These are phyloP conservation scores for Halichoerus grypus DNA, from an alignment of 2,113 vertebrate genomes.

Conservation along the genomic window DNA sequence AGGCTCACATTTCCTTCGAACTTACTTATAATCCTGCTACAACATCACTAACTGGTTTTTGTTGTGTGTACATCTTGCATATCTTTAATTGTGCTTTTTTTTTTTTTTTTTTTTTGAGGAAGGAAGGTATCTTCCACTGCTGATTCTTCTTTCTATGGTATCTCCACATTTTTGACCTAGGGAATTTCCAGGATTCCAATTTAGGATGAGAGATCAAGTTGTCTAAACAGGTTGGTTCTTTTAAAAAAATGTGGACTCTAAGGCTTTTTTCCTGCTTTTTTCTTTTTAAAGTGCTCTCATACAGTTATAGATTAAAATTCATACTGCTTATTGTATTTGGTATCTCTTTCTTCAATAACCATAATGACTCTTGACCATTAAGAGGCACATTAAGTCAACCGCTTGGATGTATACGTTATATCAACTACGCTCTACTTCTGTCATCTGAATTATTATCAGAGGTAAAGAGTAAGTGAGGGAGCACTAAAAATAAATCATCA, in stretches of 20 bases:
- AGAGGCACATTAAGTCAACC: neutral
- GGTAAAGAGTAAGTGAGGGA: neutral
- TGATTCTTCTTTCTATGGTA: neutral
- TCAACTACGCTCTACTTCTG: neutral
- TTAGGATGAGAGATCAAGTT: neutral
- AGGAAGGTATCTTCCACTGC: neutral
- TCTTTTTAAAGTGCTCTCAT: neutral
- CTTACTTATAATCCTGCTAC: neutral
- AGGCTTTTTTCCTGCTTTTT: neutral
- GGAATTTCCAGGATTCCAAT: neutral
- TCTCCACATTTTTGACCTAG: neutral
- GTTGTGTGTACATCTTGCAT: fast-evolving
- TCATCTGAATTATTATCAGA: conserved; percentile 11
- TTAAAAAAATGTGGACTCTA: neutral
- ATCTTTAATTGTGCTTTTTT: neutral
- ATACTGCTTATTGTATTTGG: neutral
- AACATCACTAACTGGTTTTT: neutral
- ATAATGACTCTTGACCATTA: neutral
- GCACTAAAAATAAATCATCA: conserved; percentile 57
- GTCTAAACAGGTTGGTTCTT: neutral
- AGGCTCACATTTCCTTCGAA: neutral
- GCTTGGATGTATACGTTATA: neutral
- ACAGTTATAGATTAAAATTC: neutral
- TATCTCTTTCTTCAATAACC: neutral
- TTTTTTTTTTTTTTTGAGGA: neutral